Conservation (phyloP, 2,888 invertebrate species). For the Petrolisthes cinctipes region DNA sequence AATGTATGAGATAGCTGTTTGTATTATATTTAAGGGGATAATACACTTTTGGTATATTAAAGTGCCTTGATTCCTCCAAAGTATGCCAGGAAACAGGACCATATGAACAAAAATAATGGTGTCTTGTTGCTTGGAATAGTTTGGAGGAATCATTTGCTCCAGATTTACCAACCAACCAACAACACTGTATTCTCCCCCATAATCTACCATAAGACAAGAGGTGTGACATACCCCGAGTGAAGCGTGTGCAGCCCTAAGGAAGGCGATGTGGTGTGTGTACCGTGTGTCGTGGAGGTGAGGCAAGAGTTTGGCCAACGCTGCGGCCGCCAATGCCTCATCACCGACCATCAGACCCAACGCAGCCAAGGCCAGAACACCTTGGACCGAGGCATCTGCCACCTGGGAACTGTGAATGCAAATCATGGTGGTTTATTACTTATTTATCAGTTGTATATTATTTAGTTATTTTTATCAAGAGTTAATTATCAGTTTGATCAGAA, state of each 20-base stretch:
- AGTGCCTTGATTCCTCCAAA: too few species aligned
- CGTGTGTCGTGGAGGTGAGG: conserved; percentile 49
- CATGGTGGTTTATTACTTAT: background rate
- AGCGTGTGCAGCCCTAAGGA: conserved; percentile 55
- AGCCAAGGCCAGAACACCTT: conserved; percentile 62
- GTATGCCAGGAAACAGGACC: too few species aligned
- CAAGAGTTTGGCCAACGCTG: conserved; percentile 59
- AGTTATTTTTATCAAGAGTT: background rate
- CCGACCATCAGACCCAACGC: conserved; percentile 58
- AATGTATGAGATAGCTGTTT: too few species aligned
- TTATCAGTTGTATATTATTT: background rate
- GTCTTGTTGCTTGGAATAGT: too few species aligned
- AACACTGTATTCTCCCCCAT: too few species aligned
- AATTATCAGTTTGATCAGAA: too few species aligned
- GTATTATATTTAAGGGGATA: too few species aligned
- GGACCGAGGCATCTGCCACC: conserved; percentile 55
- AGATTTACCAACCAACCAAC: too few species aligned
- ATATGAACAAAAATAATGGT: too few species aligned
- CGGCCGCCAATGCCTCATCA: conserved; percentile 56
- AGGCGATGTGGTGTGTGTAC: conserved; percentile 54
- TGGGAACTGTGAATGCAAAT: conserved; percentile 46
- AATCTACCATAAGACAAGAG: too few species aligned
- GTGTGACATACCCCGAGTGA: conserved; percentile 35
- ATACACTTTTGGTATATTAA: too few species aligned
- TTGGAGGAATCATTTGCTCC: too few species aligned